Conservation (phyloP, 2,888 invertebrate genomes). For the Morpho deidamia region DNA sequence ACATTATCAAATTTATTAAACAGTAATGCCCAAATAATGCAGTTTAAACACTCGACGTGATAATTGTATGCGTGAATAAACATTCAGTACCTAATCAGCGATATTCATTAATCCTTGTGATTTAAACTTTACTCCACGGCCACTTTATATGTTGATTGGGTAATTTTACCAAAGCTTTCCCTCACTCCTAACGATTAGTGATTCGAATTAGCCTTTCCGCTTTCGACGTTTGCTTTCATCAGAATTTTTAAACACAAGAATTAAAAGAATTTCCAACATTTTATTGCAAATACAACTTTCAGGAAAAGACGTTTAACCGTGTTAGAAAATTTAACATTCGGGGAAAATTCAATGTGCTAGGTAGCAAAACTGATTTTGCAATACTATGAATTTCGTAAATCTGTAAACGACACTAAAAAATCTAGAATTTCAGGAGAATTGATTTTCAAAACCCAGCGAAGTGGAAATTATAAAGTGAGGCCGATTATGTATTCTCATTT, state of each 20-base stretch:
- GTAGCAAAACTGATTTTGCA: too few relatives aligned
- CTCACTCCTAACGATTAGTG: conserved; percentile 41
- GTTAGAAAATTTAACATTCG: background rate
- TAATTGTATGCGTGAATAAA: conserved; percentile 36
- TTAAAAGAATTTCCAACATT: conserved; percentile 4
- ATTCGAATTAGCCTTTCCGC: conserved; percentile 32
- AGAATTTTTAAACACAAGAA: conserved; percentile 4
- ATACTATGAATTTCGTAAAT: too few relatives aligned
- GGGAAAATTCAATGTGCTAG: too few relatives aligned
- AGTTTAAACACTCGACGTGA: conserved; percentile 11
- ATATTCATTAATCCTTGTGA: conserved; percentile 54
- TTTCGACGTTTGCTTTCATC: conserved; percentile 11
- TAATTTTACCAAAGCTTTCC: conserved; percentile 51
- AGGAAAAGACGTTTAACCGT: background rate
- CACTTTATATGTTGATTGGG: conserved; percentile 66
- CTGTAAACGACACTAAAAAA: too few relatives aligned
- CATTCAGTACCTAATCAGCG: conserved; percentile 48
- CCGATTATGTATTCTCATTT: too few relatives aligned
- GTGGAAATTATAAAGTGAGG: too few relatives aligned
- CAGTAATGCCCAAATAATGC: too few relatives aligned
- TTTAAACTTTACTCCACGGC: conserved; percentile 51
- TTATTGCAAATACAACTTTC: conserved; percentile 3
- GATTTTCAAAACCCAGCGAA: too few relatives aligned
- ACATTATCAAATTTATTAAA: background rate
- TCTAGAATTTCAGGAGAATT: too few relatives aligned